Base-by-base conservation (phyloP, 2,113 vertebrate species). In the Myrmophylax atrothorax region DNA sequence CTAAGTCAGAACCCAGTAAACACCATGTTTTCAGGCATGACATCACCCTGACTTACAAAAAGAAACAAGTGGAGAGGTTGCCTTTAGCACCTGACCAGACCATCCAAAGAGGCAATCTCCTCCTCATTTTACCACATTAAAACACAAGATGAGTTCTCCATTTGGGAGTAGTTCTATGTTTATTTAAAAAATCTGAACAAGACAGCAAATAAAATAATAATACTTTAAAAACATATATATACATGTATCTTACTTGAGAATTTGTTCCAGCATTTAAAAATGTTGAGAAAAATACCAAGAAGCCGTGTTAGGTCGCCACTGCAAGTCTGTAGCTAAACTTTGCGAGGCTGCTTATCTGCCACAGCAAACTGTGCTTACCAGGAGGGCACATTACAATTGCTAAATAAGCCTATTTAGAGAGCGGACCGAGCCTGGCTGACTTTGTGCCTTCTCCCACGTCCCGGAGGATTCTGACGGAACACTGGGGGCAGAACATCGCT, bases 391-490 rank as follows among this genome's bases (percentile, higher is more conserved):
- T 8, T 60, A 33, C 14, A 31, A n/a, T 1, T 22, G 19, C 52
- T 64, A 68, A 83, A 78, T 0, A 22, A 0, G 4, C 5, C 33
- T 59, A 3, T 31, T 58, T 22, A 44, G 47, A 74, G 42, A 46
- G 25, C 59, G 4, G 53, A 2, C 50, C 8, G 3, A 77, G n/a
- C 28, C 31, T 10, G 1, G 1, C 1, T 3, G 1, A 4, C 8
- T 8, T 7, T 17, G 50, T 1, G 33, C 42, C 49, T 52, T 13
- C 42, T 8, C 47, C 38, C 44, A 0, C 62, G 20, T 18, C 38
- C 63, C 14, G 29, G 6, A 10, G 29, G 12, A 3, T 10, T 37
- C 49, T 1, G 42, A 15, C 18, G 2, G 23, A 22, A 5, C 15
- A 2, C 8, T 1, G 10, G 3, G 4, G 60, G 37, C 84, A 67